Conservation (phyloP, 2,113 vertebrate genomes). For the Etheostoma cragini region DNA sequence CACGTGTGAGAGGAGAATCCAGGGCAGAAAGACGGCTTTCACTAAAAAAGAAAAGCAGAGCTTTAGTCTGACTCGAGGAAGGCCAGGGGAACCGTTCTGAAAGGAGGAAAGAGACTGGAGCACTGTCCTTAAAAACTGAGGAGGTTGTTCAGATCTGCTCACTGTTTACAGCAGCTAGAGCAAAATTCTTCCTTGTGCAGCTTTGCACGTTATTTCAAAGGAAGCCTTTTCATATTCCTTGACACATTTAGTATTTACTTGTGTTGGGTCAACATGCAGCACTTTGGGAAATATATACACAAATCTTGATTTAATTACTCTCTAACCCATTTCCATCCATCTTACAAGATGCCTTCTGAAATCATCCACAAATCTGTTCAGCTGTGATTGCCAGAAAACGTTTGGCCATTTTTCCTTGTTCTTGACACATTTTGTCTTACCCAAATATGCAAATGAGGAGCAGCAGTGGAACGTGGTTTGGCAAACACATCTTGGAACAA, state of each 20-base stretch:
- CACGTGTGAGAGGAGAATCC: conserved; percentile 48
- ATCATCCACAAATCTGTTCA: conserved; percentile 45
- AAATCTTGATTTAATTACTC: conserved; percentile 66
- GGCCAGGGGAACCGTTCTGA: conserved; percentile 5
- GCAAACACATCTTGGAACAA: conserved; percentile 43
- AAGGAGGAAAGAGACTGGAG: conserved; percentile 22
- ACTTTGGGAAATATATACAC: conserved; percentile 36
- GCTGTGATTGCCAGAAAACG: conserved; percentile 33
- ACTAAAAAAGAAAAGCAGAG: conserved; percentile 16
- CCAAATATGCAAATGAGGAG: conserved; percentile 48
- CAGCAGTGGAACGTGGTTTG: conserved; percentile 38
- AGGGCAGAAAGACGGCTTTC: conserved; percentile 50
- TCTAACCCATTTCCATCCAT: conserved; percentile 37
- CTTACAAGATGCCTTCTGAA: conserved; percentile 27
- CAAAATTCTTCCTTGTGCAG: conserved; percentile 1
- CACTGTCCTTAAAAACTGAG: conserved; percentile 15
- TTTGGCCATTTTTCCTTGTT: conserved; percentile 11
- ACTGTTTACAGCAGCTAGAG: conserved; percentile 13
- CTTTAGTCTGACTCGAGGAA: conserved; percentile 18
- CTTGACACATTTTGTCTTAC: conserved; percentile 44
- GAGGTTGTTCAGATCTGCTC: conserved; percentile 17
- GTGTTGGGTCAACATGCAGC: conserved; percentile 25
- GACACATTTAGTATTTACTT: background rate
- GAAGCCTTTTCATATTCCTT: conserved; percentile 13
- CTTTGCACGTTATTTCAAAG: conserved; percentile 20